phyloP scores from a whole-genome alignment of 53 echinoderm and acorn worm genomes.

The Echinarachnius parma region DNA sequence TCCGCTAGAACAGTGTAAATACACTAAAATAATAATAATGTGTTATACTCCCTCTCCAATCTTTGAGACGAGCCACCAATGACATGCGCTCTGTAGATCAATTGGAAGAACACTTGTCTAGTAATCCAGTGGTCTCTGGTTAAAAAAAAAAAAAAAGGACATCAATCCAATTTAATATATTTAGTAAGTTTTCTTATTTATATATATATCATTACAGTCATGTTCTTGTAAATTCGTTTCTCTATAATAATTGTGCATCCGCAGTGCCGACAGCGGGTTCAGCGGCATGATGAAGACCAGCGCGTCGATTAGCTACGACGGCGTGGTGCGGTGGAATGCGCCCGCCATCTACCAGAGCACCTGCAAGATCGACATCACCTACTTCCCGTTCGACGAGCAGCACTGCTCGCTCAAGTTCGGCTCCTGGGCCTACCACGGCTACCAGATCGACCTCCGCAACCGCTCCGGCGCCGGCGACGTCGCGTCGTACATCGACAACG shows the following conservation, averaged over 20 bases:
- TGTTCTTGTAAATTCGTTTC: too few relatives aligned
- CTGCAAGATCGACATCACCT: slow-evolving; percentile 86
- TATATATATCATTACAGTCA: too few relatives aligned
- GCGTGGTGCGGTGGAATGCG: slow-evolving; percentile 78
- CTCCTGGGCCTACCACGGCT: slow-evolving; percentile 88
- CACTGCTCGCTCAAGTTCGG: slow-evolving; percentile 71
- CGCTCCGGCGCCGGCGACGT: slow-evolving; percentile 57
- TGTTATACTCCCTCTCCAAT: too few relatives aligned
- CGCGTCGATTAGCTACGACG: slow-evolving; percentile 51
- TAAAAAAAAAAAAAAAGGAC: too few relatives aligned
- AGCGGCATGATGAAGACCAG: slow-evolving; percentile 87
- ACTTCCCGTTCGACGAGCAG: slow-evolving; percentile 94
- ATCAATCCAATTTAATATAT: too few relatives aligned
- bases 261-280: slow-evolving; percentile 69
- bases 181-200: too few relatives aligned
- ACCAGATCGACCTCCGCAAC: slow-evolving; percentile 67
- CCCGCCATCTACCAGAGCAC: slow-evolving; percentile 88
- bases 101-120: too few relatives aligned
- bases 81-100: too few relatives aligned
- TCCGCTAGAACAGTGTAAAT: too few relatives aligned
- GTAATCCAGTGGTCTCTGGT: too few relatives aligned
- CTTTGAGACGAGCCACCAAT: too few relatives aligned
- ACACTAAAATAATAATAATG: too few relatives aligned
- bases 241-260: neutral
- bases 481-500: slow-evolving; percentile 78